phyloP scores from a whole-genome alignment of 1,140 invertebrate species.

The Ephestia elutella region DNA sequence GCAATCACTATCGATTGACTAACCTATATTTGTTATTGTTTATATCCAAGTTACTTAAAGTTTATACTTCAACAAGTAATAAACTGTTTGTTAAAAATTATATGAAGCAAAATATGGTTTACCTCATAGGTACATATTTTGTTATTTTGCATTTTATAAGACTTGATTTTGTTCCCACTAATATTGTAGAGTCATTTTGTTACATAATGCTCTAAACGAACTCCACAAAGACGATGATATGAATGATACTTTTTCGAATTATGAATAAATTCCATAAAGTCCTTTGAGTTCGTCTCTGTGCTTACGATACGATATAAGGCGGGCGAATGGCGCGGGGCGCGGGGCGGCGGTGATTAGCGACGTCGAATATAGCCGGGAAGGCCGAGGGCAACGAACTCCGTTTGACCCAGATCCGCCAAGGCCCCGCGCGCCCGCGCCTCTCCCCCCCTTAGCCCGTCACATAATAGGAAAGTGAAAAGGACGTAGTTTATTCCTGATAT shows the following conservation, averaged over 20 bases:
- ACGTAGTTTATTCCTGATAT: constrained; percentile 34
- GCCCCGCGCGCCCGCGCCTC: constrained; percentile 26
- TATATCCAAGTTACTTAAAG: neutral
- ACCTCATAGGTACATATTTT: no score
- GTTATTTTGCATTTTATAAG: no score
- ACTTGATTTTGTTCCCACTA: no score
- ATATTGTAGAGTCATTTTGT: no score
- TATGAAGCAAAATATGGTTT: no score
- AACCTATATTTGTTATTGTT: constrained; percentile 15
- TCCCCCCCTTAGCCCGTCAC: constrained; percentile 17
- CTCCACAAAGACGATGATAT: neutral
- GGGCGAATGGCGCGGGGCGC: constrained; percentile 11
- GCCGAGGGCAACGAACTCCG: constrained; percentile 74
- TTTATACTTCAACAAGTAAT: neutral
- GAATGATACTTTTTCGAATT: neutral
- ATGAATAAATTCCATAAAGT: neutral
- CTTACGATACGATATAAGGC: constrained; percentile 3
- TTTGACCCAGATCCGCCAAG: constrained; percentile 67
- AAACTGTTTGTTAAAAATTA: no score
- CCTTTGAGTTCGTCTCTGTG: constrained; percentile 20
- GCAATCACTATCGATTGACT: constrained; percentile 41
- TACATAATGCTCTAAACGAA: no score
- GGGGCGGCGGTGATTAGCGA: constrained; percentile 52
- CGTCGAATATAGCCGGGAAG: constrained; percentile 73
- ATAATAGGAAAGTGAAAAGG: constrained; percentile 72